These are phyloP conservation scores for Ganaspis brasiliensis DNA, from an alignment of 2,888 invertebrate genomes.

Conservation along the genomic window DNA sequence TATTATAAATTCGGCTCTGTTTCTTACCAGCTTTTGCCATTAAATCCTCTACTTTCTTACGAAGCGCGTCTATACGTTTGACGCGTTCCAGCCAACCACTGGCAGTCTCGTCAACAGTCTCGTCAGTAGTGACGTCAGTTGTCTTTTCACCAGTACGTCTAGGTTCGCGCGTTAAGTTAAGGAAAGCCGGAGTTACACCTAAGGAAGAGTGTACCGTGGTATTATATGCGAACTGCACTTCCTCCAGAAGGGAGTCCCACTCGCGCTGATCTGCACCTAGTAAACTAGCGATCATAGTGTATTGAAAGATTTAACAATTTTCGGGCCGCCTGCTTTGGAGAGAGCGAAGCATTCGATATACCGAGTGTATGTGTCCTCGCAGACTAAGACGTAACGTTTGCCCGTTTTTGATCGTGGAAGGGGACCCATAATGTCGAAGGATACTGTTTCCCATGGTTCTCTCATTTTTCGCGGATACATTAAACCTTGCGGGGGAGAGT, in stretches of 20 bases:
- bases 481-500: not conserved
- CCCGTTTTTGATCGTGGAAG: not conserved
- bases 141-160: not conserved
- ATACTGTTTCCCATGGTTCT: not conserved
- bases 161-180: not conserved
- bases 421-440: not conserved
- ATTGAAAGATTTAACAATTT: too few relatives aligned
- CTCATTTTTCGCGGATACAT: not conserved
- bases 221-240: too few relatives aligned
- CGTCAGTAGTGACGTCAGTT: too few relatives aligned
- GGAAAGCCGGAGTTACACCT: too few relatives aligned
- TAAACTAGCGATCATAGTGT: not conserved
- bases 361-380: not conserved
- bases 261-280: too few relatives aligned
- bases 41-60: not conserved
- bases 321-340: not conserved
- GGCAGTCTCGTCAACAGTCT: not conserved
- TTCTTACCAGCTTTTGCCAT: not conserved
- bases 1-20: not conserved
- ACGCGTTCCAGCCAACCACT: not conserved
- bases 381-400: not conserved
- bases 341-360: not conserved
- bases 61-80: not conserved
- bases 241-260: too few relatives aligned
- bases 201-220: too few relatives aligned